Evolutionary conservation across 2,797 vertebrate genomes (phyloP), one percentile per base, ranked within the genome.

Genomic region (Pangasius larnaudii): DNA sequence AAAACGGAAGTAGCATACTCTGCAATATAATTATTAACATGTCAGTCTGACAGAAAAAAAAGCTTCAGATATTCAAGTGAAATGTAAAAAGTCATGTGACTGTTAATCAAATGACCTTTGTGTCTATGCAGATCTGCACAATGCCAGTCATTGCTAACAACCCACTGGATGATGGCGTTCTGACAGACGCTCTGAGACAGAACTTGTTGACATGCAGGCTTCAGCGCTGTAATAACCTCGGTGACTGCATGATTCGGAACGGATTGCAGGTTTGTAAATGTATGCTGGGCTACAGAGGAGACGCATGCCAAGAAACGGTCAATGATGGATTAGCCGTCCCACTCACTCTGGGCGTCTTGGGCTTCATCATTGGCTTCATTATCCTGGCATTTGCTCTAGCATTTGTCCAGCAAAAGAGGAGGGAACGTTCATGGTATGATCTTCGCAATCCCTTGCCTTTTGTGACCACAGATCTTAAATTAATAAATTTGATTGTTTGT

Each of bases 261-360:
- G 63, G 80, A 0, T 46, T 3, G 4, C 79, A 95, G 8, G 94
- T 65, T 0, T 99, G 98, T 49, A 91, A 95, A 11, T 99, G 98
- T 0, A 46, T 91, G 2, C 89, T 96, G 89, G 97, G 96, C 46
- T 98, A 97, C 63, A 90, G 1, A 0, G 97, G 97, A 0, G 85
- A 96, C 13, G 93, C 84, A 91, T 99, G 98, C 0, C 91, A 96
- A 11, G 92, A 95, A 49, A 94, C 94, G 0, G 92, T 95, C 59
- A 95, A 93, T 8, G 93, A 94, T 58, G 92, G 95, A 0, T 0
- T 96, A 0, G 93, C 95, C 0, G 3, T 96, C 2, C 96, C 97
- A 0, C 88, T 97, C 0, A 92, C 92, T 18, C 81, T 98, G 33
- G 93, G 97, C 0, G 91, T 95, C 5, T 53, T 96, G 0, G 91